phyloP scores from a whole-genome alignment of 2,888 invertebrate genomes.

The Brenthis ino region DNA sequence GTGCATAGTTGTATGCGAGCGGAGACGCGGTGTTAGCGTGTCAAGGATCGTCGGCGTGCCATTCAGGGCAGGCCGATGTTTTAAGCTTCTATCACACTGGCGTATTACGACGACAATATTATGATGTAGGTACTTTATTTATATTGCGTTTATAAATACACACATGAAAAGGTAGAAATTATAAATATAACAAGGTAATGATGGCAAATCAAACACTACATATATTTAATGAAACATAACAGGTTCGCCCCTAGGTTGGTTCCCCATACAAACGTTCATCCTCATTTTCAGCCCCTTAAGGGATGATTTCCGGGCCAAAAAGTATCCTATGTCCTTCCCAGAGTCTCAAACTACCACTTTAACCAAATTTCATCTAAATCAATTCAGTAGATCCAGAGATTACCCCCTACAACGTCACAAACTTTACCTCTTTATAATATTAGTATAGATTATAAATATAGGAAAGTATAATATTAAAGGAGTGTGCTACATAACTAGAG shows the following conservation, averaged over 20 bases:
- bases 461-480: background rate
- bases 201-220: too few relatives aligned
- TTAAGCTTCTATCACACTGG: constrained; percentile 6
- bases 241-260: too few relatives aligned
- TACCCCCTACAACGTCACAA: too few relatives aligned
- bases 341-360: too few relatives aligned
- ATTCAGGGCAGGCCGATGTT: constrained; percentile 44
- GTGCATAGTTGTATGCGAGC: constrained; percentile 27
- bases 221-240: too few relatives aligned
- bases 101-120: background rate
- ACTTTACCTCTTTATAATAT: too few relatives aligned
- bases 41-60: constrained; percentile 59
- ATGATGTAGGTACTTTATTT: background rate
- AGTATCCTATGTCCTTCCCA: too few relatives aligned
- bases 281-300: too few relatives aligned
- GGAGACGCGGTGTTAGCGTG: constrained; percentile 49
- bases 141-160: background rate
- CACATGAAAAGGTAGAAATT: background rate
- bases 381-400: too few relatives aligned
- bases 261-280: too few relatives aligned
- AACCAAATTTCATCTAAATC: too few relatives aligned
- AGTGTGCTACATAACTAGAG: background rate
- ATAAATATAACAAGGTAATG: background rate
- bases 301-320: too few relatives aligned
- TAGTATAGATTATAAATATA: background rate